Evolutionary conservation across 2,888 invertebrate species (phyloP).

Genomic region (Caenorhabditis doughertyi): DNA sequence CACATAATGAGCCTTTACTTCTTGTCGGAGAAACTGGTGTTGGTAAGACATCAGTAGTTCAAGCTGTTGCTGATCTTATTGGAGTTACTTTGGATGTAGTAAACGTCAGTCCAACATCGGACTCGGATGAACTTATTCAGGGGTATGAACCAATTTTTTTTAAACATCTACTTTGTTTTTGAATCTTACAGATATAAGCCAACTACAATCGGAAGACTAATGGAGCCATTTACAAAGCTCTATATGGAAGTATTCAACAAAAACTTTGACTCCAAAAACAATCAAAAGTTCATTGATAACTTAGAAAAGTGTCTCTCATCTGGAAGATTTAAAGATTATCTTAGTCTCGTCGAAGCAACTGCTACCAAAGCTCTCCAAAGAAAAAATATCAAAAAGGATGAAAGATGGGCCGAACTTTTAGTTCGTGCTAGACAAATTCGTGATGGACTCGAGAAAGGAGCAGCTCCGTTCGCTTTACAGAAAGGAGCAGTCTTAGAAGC

Average conservation of each 20-base stretch:
- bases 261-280: conserved; percentile 89
- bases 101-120: conserved; percentile 99
- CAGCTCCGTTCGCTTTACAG: conserved; percentile 77
- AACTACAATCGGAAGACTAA: conserved; percentile 91
- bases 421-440: conserved; percentile 64
- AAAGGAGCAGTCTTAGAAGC: conserved; percentile 92
- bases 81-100: conserved; percentile 90
- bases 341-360: conserved; percentile 72
- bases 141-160: conserved; percentile 85
- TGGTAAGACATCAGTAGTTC: conserved; percentile 96
- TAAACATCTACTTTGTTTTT: not conserved
- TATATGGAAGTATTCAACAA: conserved; percentile 90
- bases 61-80: conserved; percentile 74
- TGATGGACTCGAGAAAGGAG: conserved; percentile 70
- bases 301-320: conserved; percentile 85
- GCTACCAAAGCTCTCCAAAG: conserved; percentile 63
- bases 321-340: conserved; percentile 72
- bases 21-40: conserved; percentile 98
- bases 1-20: conserved; percentile 91
- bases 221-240: conserved; percentile 90
- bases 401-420: conserved; percentile 71
- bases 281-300: conserved; percentile 90
- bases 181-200: conserved; percentile 88
- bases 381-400: conserved; percentile 44
- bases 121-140: conserved; percentile 95